These are phyloP conservation scores for Hyles vespertilio DNA, from an alignment of 1,140 invertebrate genomes.

Conservation along the genomic window DNA sequence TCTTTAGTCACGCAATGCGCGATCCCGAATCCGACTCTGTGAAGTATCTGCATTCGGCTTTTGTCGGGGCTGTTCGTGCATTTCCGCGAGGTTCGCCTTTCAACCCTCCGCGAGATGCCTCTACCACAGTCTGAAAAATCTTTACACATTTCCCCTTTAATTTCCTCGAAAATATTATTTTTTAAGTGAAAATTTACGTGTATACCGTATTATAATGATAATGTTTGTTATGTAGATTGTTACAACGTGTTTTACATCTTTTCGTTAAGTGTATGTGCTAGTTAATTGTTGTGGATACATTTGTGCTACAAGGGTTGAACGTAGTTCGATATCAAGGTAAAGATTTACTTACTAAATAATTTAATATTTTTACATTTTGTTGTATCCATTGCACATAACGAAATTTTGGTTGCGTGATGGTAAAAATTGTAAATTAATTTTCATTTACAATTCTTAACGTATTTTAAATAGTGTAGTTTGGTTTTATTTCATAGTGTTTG, in stretches of 20 bases:
- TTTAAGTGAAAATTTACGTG: slow-evolving; percentile 36
- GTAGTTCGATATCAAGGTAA: slow-evolving; percentile 33
- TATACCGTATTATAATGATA: slow-evolving; percentile 19
- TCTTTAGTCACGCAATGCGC: too few relatives aligned
- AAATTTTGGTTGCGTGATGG: too few relatives aligned
- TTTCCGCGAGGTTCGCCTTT: slow-evolving; percentile 55
- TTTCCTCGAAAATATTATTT: slow-evolving; percentile 31
- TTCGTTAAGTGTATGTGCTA: slow-evolving; percentile 48
- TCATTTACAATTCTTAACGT: too few relatives aligned
- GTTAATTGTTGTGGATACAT: slow-evolving; percentile 46
- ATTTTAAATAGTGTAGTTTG: too few relatives aligned
- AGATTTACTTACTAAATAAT: slow-evolving; percentile 3
- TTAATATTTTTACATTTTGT: too few relatives aligned
- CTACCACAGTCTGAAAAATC: slow-evolving; percentile 56
- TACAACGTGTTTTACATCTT: slow-evolving; percentile 19
- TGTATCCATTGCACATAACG: too few relatives aligned
- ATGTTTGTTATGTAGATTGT: slow-evolving; percentile 19
- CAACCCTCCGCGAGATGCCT: slow-evolving; percentile 67
- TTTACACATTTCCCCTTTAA: slow-evolving; percentile 53
- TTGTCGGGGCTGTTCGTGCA: slow-evolving; percentile 50
- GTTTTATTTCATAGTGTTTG: too few relatives aligned
- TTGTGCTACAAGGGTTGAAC: slow-evolving; percentile 20
- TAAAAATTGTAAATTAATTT: too few relatives aligned
- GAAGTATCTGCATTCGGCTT: slow-evolving; percentile 56
- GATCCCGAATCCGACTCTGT: slow-evolving; percentile 41